phyloP scores from a whole-genome alignment of 2,888 invertebrate species.

The Petrophora chlorosata region DNA sequence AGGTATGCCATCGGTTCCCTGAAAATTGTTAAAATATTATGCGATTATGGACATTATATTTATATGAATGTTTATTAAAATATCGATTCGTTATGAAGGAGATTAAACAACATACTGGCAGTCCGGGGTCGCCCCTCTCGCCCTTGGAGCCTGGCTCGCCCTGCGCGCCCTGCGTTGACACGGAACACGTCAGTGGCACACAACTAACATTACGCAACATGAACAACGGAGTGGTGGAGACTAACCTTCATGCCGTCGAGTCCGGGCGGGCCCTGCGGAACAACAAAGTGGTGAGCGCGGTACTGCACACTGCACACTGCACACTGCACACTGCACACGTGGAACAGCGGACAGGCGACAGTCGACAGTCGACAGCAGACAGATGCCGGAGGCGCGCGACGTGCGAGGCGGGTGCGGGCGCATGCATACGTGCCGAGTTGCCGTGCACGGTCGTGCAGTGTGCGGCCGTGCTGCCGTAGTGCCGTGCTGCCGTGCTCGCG shows the following conservation, averaged over 20 bases:
- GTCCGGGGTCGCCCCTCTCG: conserved; percentile 95
- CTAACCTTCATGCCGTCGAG: conserved; percentile 98
- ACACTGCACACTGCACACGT: no score
- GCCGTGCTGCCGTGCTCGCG: neutral
- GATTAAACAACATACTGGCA: conserved; percentile 88
- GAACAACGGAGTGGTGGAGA: conserved; percentile 32
- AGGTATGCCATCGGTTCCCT: conserved; percentile 97
- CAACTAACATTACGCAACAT: neutral
- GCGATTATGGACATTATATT: conserved; percentile 8
- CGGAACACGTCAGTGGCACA: conserved; percentile 20
- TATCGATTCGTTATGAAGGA: neutral
- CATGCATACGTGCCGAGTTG: neutral
- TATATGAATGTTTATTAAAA: neutral
- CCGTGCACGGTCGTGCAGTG: neutral
- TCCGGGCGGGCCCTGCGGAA: conserved; percentile 94
- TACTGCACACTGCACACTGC: no score
- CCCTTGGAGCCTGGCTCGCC: conserved; percentile 96
- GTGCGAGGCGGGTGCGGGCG: conserved; percentile 16
- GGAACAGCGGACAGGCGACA: conserved; percentile 13
- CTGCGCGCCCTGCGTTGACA: conserved; percentile 92
- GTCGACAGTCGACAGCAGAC: conserved; percentile 13
- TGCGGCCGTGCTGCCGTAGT: neutral
- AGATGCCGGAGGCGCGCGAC: conserved; percentile 4
- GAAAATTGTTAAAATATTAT: conserved; percentile 60
- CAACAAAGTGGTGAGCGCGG: conserved; percentile 65